Evolutionary conservation across 2,888 invertebrate species (phyloP), one percentile per base, ranked within the genome.

Genomic region (Drosophila paramelanica): DNA sequence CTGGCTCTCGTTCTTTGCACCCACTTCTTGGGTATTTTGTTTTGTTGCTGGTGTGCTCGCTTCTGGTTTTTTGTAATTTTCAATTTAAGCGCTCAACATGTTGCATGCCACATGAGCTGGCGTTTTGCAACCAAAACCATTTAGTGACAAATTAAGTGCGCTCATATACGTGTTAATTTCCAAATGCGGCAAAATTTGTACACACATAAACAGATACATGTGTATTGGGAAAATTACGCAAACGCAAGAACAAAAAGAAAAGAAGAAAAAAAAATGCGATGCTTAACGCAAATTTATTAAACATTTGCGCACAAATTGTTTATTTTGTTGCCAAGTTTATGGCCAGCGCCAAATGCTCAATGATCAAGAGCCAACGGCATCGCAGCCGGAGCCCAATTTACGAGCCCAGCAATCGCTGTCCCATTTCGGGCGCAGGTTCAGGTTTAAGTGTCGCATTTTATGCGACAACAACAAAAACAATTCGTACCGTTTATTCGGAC

Each of bases 101-200:
- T 85, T 85, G 84, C 84, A 86, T 74, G 77, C 83, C 80, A 77
- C 77, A 72, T 57, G 69, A 46, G 59, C 71, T 51, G 57, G 50
- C 55, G 56, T 41, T 51, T 42, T 52, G 62, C 56, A 43, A 47
- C 68, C 51, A 46, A 57, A 81, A 82, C 64, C 82, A 86, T 82
- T 81, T 87, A 78, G 81, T 85, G 80, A 88, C 83, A 84, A 88
- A 84, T 84, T 88, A 82, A 85, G 82, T 78, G 78, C 66, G 76
- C 80, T 60, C 70, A 71, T 71, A 78, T 85, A 73, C 77, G 86
- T 88, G 84, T 82, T 84, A 85, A 84, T 84, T 88, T 84, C 68
- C 61, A 73, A 87, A 72, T 65, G 61, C 57, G 36, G 36, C 36
- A 36, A 36, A 36, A 36, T 36, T 31, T 31, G 13, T 36, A 36